A percentile compares a stretch with the other conserved stretches of the same genome.
Evolutionary conservation across 2,797 vertebrate genomes (phyloP).

Genomic region (Eurystomus glaucurus): DNA sequence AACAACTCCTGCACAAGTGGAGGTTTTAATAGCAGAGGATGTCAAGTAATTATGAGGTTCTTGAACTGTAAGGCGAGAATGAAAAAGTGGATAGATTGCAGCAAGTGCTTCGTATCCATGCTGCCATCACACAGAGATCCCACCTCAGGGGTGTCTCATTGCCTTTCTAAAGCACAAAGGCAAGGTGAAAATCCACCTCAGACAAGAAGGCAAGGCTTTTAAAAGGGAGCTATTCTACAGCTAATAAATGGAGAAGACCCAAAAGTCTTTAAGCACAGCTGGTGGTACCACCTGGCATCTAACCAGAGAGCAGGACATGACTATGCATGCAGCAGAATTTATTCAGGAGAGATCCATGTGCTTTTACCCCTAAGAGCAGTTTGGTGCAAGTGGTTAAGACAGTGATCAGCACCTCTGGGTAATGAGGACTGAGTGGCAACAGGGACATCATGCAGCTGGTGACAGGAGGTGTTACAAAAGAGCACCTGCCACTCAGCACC

Average conservation of each 20-base stretch:
- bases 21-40: conserved; percentile 3
- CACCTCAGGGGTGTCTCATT: neutral
- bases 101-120: neutral
- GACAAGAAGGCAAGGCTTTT: neutral
- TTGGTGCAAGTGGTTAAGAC: neutral
- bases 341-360: rapidly evolving
- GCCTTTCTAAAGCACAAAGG: neutral
- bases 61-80: neutral
- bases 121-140: neutral
- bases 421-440: neutral
- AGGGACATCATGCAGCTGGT: rapidly evolving
- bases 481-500: neutral
- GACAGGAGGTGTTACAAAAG: neutral
- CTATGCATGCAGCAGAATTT: rapidly evolving
- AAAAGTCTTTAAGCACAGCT: neutral
- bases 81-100: neutral
- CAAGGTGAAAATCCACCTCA: neutral
- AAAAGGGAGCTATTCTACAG: neutral
- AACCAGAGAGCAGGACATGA: neutral
- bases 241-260: neutral
- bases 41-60: neutral
- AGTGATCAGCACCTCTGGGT: neutral
- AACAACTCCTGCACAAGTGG: neutral
- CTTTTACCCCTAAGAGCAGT: neutral
- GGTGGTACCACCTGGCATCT: neutral